Percentiles rank a stretch among this genome's conserved stretches.
These are phyloP conservation scores for Eilema depressum DNA, from an alignment of 2,888 invertebrate species.

Conservation along the genomic window DNA sequence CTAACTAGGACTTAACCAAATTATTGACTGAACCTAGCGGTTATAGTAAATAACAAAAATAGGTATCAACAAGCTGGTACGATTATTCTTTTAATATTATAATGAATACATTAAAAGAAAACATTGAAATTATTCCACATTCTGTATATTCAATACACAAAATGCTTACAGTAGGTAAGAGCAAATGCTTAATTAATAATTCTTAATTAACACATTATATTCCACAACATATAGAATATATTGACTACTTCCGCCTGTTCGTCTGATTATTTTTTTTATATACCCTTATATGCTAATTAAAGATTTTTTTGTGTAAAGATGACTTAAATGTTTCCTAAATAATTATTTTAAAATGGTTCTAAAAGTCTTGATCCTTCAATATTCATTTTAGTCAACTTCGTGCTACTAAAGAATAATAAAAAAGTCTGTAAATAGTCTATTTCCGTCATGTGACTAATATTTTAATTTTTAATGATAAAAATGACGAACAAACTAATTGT, in stretches of 20 bases:
- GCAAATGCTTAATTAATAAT: background rate
- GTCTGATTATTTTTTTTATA: conserved; percentile 4
- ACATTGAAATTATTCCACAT: background rate
- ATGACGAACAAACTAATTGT: conserved; percentile 35
- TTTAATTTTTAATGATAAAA: conserved; percentile 19
- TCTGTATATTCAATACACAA: background rate
- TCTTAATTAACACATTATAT: background rate
- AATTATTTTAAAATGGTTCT: background rate
- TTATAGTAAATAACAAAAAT: background rate
- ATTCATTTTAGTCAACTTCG: background rate
- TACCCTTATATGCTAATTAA: background rate
- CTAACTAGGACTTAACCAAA: background rate
- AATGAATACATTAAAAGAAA: background rate
- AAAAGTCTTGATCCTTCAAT: background rate
- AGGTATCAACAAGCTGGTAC: background rate
- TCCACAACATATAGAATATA: background rate
- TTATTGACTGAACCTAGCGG: background rate
- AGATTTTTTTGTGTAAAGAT: background rate
- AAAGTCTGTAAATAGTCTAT: background rate
- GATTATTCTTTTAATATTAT: background rate
- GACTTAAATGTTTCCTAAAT: background rate
- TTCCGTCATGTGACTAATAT: conserved; percentile 19
- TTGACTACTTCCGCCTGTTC: conserved; percentile 15
- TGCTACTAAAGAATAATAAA: background rate
- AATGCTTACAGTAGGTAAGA: background rate